Conservation (phyloP, 1,140 invertebrate genomes). For the Theocolax elegans region DNA sequence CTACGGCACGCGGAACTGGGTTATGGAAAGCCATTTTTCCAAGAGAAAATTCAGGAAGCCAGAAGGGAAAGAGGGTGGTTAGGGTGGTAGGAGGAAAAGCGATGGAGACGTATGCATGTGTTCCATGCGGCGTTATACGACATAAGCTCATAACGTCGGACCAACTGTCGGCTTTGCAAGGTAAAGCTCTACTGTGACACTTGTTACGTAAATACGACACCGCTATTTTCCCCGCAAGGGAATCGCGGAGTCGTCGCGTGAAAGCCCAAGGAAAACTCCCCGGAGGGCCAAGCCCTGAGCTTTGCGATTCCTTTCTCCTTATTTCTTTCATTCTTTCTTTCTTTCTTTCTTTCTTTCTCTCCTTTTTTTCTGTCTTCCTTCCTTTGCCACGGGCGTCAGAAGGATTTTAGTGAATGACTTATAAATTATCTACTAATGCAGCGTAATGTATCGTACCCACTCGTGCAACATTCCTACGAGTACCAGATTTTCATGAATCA, state of each 20-base stretch:
- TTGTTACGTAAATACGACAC: constrained; percentile 61
- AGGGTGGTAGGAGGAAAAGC: background rate
- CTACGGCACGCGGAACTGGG: constrained; percentile 22
- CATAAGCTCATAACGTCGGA: constrained; percentile 55
- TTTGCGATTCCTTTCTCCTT: background rate
- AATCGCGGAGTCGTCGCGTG: background rate
- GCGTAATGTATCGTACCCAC: background rate
- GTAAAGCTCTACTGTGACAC: constrained; percentile 58
- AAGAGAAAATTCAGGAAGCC: constrained; percentile 32
- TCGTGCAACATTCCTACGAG: background rate
- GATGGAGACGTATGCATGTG: constrained; percentile 43
- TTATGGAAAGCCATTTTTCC: constrained; percentile 37
- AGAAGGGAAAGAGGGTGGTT: background rate
- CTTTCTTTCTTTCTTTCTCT: background rate
- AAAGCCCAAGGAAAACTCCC: background rate
- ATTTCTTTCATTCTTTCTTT: background rate
- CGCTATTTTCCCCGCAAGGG: constrained; percentile 51
- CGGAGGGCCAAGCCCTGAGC: background rate
- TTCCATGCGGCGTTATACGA: constrained; percentile 44
- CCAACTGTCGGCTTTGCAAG: constrained; percentile 59
- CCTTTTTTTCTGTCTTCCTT: background rate
- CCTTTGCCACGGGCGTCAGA: too few species aligned
- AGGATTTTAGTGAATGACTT: background rate
- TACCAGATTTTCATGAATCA: too few species aligned
- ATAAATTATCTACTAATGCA: background rate